Conservation (phyloP, 2,113 vertebrate genomes). For the Pontoporia blainvillei region DNA sequence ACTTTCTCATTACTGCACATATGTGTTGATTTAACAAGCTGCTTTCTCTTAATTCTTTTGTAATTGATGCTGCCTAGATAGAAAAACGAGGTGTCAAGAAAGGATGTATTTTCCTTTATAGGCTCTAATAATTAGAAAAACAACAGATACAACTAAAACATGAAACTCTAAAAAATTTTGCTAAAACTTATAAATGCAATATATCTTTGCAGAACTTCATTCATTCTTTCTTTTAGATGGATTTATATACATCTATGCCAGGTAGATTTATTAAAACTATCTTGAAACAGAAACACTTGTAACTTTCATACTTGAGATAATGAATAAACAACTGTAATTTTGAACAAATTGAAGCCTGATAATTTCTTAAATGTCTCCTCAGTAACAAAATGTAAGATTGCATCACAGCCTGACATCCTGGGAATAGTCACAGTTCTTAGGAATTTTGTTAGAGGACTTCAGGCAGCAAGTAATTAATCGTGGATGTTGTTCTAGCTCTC, state of each 20-base stretch:
- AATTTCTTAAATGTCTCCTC: not conserved
- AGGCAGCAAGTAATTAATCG: not conserved
- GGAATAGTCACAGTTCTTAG: not conserved
- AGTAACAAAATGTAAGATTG: not conserved
- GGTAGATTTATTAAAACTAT: not conserved
- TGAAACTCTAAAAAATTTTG: not conserved
- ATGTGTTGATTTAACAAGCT: constrained; percentile 58
- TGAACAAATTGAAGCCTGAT: not conserved
- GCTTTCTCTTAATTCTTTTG: constrained; percentile 68
- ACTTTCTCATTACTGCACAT: constrained; percentile 52
- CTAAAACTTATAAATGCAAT: not conserved
- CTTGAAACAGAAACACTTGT: not conserved
- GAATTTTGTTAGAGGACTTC: not conserved
- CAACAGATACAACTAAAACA: not conserved
- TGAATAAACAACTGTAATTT: not conserved
- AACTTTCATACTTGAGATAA: not conserved
- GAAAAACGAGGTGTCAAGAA: not conserved
- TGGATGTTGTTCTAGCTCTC: not conserved
- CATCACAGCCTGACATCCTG: not conserved
- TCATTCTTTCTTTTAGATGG: not conserved
- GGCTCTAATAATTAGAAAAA: not conserved
- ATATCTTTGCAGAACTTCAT: not conserved
- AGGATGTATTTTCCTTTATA: not conserved
- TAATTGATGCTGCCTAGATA: constrained; percentile 61
- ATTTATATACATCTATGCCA: not conserved